phyloP scores from a whole-genome alignment of 2,888 invertebrate species.

The Pediacus dermestoides region DNA sequence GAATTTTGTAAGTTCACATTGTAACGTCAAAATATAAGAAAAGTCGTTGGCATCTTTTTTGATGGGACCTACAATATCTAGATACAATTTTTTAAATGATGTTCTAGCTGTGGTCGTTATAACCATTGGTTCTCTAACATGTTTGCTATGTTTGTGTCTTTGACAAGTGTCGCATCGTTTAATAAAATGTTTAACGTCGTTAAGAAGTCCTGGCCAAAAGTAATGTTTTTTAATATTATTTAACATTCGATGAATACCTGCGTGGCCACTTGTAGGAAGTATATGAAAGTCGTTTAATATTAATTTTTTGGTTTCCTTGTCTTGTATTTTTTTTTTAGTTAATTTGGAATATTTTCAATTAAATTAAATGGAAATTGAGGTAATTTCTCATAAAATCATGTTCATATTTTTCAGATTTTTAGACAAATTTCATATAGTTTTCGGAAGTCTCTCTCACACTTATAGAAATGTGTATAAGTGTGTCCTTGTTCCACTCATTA shows the following conservation, averaged over 20 bases:
- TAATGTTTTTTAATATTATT: neutral
- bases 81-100: conserved; percentile 1
- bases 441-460: too few relatives aligned
- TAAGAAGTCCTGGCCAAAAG: conserved; percentile 1
- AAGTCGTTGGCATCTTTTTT: neutral
- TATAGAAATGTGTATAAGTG: too few relatives aligned
- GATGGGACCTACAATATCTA: neutral
- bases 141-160: neutral
- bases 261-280: conserved; percentile 1
- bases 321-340: too few relatives aligned
- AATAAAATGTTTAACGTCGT: neutral
- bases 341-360: too few relatives aligned
- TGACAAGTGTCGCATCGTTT: conserved; percentile 1
- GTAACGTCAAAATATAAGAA: neutral
- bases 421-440: too few relatives aligned
- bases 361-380: too few relatives aligned
- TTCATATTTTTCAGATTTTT: too few relatives aligned
- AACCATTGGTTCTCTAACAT: neutral
- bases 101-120: neutral
- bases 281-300: conserved; percentile 2
- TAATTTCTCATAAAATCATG: too few relatives aligned
- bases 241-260: neutral
- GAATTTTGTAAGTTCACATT: neutral
- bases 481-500: too few relatives aligned
- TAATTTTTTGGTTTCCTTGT: neutral